Evolutionary conservation across 1,140 invertebrate genomes (phyloP).

Genomic region (Lamellibrachia luymesi): DNA sequence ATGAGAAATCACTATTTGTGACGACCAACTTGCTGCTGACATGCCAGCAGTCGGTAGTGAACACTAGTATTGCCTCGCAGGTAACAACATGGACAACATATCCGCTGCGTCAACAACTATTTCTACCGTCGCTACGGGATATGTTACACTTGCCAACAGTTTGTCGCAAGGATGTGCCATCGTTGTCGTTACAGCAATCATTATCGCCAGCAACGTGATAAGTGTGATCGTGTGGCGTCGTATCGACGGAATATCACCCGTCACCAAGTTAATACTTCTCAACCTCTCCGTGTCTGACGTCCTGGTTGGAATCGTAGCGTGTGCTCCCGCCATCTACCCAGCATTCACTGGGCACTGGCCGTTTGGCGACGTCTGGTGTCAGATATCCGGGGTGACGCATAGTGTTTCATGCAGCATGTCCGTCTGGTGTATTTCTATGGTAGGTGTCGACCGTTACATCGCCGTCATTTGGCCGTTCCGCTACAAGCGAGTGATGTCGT

Average conservation of each 20-base stretch:
- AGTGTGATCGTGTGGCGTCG: slow-evolving; percentile 27
- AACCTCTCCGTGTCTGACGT: slow-evolving; percentile 33
- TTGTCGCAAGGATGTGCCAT: not conserved
- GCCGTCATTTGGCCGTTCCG: slow-evolving; percentile 32
- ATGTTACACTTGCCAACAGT: not conserved
- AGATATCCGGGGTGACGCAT: slow-evolving; percentile 32
- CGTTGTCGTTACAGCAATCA: not conserved
- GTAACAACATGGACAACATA: too few species aligned
- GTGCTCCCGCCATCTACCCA: slow-evolving; percentile 26
- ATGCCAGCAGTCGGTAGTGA: too few species aligned
- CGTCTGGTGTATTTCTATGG: slow-evolving; percentile 31
- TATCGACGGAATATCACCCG: slow-evolving; percentile 21
- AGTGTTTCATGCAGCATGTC: slow-evolving; percentile 32
- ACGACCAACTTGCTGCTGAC: too few species aligned
- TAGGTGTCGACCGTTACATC: slow-evolving; percentile 34
- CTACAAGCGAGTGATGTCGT: slow-evolving; percentile 25
- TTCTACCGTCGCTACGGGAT: not conserved
- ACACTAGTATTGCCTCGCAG: too few species aligned
- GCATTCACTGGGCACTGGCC: slow-evolving; percentile 30
- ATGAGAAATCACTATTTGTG: too few species aligned
- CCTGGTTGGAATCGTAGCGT: slow-evolving; percentile 28
- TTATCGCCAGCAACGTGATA: slow-evolving; percentile 31
- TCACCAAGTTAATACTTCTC: slow-evolving; percentile 27
- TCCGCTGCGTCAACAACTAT: too few species aligned
- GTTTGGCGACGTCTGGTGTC: slow-evolving; percentile 32